phyloP scores from a whole-genome alignment of 1,140 invertebrate genomes.

The Hylaeus volcanicus region DNA sequence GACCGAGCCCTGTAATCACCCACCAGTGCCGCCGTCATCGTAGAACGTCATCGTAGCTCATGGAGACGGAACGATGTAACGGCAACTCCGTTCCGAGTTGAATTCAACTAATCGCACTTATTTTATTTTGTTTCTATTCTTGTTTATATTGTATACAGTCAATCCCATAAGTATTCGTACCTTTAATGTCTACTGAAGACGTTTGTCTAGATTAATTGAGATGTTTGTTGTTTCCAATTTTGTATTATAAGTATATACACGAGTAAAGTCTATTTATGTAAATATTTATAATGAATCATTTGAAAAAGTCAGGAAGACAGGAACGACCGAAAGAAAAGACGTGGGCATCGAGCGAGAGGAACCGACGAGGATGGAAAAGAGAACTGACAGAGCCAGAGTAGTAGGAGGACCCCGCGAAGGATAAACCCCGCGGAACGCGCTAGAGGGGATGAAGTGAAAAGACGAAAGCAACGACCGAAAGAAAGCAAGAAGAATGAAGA shows the following conservation, averaged over 20 bases:
- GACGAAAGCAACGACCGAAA: conserved; percentile 29
- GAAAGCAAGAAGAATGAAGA: conserved; percentile 30
- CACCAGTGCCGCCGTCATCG: conserved; percentile 57
- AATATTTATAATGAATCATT: background rate
- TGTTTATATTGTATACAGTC: no score
- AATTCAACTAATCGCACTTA: no score
- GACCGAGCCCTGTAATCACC: conserved; percentile 70
- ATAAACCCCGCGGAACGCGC: background rate
- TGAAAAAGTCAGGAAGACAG: background rate
- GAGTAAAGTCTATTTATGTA: no score
- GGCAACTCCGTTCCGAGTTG: no score
- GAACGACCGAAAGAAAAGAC: conserved; percentile 2
- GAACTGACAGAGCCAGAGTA: background rate
- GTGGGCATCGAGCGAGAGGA: conserved; percentile 9
- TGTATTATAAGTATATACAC: no score
- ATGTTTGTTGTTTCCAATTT: no score
- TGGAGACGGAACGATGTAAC: background rate
- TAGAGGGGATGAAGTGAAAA: conserved; percentile 9
- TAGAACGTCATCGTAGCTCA: conserved; percentile 29
- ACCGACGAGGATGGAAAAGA: conserved; percentile 23
- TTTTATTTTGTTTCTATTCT: no score
- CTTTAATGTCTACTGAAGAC: no score
- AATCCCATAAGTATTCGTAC: no score
- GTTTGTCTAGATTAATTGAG: no score
- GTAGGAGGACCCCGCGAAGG: conserved; percentile 39